Base-by-base conservation (phyloP, 2,113 vertebrate genomes). In the Cheilinus undulatus region DNA sequence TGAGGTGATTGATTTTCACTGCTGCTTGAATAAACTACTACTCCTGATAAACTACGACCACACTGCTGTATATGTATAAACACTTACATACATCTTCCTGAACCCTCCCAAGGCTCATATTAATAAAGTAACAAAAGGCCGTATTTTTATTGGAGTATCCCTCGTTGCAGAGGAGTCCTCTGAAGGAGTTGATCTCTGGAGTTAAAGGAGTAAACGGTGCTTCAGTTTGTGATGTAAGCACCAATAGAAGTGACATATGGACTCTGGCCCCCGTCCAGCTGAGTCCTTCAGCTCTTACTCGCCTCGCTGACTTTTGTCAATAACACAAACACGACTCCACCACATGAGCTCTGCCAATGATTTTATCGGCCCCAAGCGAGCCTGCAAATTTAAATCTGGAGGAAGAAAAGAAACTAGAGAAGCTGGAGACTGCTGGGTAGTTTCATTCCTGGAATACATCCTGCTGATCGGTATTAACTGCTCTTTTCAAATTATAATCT, bases 221-320 rank as follows among this genome's bases (percentile, higher is more conserved):
- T 32, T 26, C 15, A 45, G n/a, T 13, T 20, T 69, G 19, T 46
- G n/a, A 53, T 63, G 22, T 27, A 28, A 36, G 23, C 50, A 27
- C 10, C 13, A 32, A 40, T 48, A 2, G 7, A 51, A 24, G 28
- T 70, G 65, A 59, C 15, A 75, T 52, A 63, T 59, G 64, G 58
- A 59, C 51, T 45, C 24, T 53, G 66, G 66, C 74, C 23, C 15
- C 46, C 22, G 1, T 50, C 57, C 69, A 62, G 50, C 56, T 36
- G 56, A 80, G 59, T 69, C 49, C 51, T 62, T 62, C 22, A 73
- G 36, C 59, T 60, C 48, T 53, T 50, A 42, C 40, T 19, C 5
- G 20, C 43, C 48, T 75, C 78, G 59, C 51, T 42, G 24, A 52
- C 28, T 66, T 75, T 49, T 26, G 50, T 73, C 76, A 79, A 73